Evolutionary conservation across 2,113 vertebrate species (phyloP).

Genomic region (Centropristis striata): DNA sequence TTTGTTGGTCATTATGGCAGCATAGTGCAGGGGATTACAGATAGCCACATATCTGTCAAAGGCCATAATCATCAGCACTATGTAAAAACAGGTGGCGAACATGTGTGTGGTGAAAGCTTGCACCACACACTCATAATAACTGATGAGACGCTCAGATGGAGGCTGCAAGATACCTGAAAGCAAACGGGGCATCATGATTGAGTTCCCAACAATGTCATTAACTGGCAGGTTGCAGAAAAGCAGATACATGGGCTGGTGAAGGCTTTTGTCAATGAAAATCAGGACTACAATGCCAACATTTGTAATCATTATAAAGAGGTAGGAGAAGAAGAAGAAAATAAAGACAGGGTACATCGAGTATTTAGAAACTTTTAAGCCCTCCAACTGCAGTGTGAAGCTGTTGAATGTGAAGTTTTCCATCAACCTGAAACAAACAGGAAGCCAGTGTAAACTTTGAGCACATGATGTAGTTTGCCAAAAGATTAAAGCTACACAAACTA

Average conservation of each 20-base stretch:
- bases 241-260: constrained; percentile 82
- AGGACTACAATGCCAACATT: constrained; percentile 66
- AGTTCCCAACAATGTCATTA: constrained; percentile 67
- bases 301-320: constrained; percentile 59
- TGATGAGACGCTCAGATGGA: background rate
- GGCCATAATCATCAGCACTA: constrained; percentile 79
- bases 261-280: constrained; percentile 60
- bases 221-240: constrained; percentile 78
- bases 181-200: constrained; percentile 57
- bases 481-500: too few relatives aligned
- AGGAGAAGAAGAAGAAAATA: constrained; percentile 54
- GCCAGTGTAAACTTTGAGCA: too few relatives aligned
- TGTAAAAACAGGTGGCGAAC: constrained; percentile 59
- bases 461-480: too few relatives aligned
- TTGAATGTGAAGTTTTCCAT: too few relatives aligned
- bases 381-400: too few relatives aligned
- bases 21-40: constrained; percentile 74
- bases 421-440: too few relatives aligned
- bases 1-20: constrained; percentile 68
- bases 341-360: constrained; percentile 71
- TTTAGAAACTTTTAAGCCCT: too few relatives aligned
- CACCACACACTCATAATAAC: constrained; percentile 29
- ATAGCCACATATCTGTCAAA: constrained; percentile 83
- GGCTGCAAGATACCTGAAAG: constrained; percentile 57
- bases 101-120: constrained; percentile 75